Evolutionary conservation across 2,797 vertebrate genomes (phyloP).

Genomic region (Sebastes steindachneri): DNA sequence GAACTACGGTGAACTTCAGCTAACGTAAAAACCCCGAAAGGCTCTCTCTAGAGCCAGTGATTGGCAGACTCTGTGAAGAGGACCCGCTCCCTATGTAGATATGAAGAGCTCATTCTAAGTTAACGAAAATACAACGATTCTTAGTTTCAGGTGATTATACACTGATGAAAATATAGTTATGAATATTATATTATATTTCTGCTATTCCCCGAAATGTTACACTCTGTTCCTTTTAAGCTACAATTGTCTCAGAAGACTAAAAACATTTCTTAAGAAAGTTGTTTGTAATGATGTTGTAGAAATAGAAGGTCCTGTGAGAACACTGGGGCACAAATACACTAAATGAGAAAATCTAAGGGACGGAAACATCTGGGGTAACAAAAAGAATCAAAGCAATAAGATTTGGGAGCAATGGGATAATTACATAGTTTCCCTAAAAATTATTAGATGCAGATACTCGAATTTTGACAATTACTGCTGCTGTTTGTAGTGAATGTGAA

Average conservation of each 20-base stretch:
- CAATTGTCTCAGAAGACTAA: neutral
- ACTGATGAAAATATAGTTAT: too few relatives aligned
- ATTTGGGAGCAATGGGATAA: neutral
- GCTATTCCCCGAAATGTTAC: too few relatives aligned
- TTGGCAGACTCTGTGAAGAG: too few relatives aligned
- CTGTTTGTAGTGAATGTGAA: neutral
- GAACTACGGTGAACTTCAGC: too few relatives aligned
- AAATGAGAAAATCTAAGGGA: neutral
- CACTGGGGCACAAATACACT: neutral
- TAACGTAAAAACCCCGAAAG: too few relatives aligned
- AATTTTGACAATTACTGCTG: neutral
- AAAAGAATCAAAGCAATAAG: neutral
- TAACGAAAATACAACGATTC: too few relatives aligned
- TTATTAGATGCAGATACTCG: neutral
- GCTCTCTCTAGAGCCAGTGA: too few relatives aligned
- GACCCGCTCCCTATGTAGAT: too few relatives aligned
- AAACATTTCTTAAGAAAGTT: neutral
- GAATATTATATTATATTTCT: too few relatives aligned
- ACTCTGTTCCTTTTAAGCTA: too few relatives aligned
- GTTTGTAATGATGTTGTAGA: neutral
- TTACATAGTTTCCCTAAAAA: neutral
- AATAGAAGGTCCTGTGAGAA: neutral
- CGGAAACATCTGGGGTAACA: neutral
- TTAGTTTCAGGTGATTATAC: too few relatives aligned
- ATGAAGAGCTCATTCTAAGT: too few relatives aligned